A percentile compares a stretch with the other conserved stretches of the same genome.
These are phyloP conservation scores for Diplodus puntazzo DNA, from an alignment of 2,797 vertebrate genomes.

Conservation along the genomic window DNA sequence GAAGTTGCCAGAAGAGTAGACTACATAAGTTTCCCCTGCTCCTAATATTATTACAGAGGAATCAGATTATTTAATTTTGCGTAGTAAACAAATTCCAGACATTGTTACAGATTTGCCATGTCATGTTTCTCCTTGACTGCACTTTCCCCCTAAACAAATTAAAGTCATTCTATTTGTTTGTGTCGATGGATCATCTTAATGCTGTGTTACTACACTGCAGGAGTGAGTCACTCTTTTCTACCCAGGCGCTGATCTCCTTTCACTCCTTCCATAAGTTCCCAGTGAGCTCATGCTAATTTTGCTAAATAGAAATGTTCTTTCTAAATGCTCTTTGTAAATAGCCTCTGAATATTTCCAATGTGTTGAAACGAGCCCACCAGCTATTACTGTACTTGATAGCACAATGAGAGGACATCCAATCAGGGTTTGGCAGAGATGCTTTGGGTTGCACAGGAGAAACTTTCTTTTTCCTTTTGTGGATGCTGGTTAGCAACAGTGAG, in stretches of 20 bases:
- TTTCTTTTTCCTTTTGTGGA: constrained; percentile 30
- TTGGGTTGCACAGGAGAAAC: constrained; percentile 21
- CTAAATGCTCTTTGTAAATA: constrained; percentile 40
- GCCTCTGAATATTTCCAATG: constrained; percentile 55
- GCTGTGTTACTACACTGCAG: constrained; percentile 32
- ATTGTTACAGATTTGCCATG: constrained; percentile 53
- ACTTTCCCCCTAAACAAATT: constrained; percentile 48
- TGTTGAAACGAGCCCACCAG: constrained; percentile 50
- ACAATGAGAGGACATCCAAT: constrained; percentile 31
- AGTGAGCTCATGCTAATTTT: constrained; percentile 42
- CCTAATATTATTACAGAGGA: constrained; percentile 47
- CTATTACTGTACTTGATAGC: constrained; percentile 37
- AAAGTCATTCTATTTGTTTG: constrained; percentile 54
- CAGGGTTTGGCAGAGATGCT: constrained; percentile 45
- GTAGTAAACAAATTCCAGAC: constrained; percentile 66
- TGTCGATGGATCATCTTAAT: constrained; percentile 44
- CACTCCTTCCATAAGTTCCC: constrained; percentile 33
- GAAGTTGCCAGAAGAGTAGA: constrained; percentile 6
- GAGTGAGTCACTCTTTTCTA: constrained; percentile 41
- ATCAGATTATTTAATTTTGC: constrained; percentile 55
- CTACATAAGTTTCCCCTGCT: background rate
- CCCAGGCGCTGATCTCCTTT: constrained; percentile 24
- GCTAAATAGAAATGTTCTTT: constrained; percentile 34
- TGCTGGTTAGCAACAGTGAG: constrained; percentile 55
- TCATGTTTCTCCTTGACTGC: constrained; percentile 48